Evolutionary conservation across 2,888 invertebrate genomes (phyloP).

Genomic region (Drosophila rubida): DNA sequence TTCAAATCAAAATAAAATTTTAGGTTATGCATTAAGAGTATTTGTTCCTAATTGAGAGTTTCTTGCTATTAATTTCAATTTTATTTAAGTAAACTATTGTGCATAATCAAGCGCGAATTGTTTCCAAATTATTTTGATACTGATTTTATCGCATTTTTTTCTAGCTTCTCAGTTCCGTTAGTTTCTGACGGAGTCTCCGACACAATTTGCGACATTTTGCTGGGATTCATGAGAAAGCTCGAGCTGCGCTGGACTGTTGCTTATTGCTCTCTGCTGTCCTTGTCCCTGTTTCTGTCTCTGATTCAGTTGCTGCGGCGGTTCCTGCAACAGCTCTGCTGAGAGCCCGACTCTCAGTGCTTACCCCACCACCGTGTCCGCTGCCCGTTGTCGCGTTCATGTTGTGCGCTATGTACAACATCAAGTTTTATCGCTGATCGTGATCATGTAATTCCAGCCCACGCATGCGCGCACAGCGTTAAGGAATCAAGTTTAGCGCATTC

Average conservation of each 20-base stretch:
- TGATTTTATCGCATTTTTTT: not conserved
- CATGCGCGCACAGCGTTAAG: slow-evolving; percentile 80
- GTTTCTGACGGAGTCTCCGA: not conserved
- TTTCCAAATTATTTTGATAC: no score
- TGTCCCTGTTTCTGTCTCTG: slow-evolving; percentile 15
- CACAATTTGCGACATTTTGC: slow-evolving; percentile 12
- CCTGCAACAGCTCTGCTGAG: slow-evolving; percentile 14
- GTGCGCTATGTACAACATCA: slow-evolving; percentile 77
- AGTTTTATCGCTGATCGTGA: slow-evolving; percentile 85
- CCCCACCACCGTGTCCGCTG: not conserved
- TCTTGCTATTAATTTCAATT: no score
- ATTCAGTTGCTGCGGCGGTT: slow-evolving; percentile 8
- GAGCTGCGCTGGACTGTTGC: slow-evolving; percentile 2
- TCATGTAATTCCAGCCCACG: slow-evolving; percentile 85
- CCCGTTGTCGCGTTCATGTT: slow-evolving; percentile 43
- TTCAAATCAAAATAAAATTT: no score
- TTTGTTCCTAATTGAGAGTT: no score
- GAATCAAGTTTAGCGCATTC: slow-evolving; percentile 80
- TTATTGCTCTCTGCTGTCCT: slow-evolving; percentile 22
- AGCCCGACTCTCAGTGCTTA: slow-evolving; percentile 5
- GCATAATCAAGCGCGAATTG: no score
- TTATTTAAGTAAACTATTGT: no score
- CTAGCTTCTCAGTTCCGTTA: not conserved
- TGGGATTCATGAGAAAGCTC: slow-evolving; percentile 4
- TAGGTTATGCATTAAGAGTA: no score